Conservation (phyloP, 2,797 vertebrate species). For the Manis javanica region DNA sequence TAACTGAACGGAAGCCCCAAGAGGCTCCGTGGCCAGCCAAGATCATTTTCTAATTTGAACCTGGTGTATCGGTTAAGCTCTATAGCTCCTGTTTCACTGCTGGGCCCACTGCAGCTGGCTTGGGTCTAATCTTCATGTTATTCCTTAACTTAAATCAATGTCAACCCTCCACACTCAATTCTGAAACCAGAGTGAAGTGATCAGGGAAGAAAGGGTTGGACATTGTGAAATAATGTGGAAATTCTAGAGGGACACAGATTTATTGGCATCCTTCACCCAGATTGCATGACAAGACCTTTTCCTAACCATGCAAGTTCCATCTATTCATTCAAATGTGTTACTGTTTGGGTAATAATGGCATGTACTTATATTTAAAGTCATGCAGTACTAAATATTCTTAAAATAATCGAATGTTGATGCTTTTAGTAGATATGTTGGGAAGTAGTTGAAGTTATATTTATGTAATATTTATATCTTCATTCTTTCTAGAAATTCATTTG, state of each 20-base stretch:
- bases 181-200: background rate
- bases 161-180: background rate
- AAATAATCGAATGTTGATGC: background rate
- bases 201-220: background rate
- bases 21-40: background rate
- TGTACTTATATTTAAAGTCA: background rate
- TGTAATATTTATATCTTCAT: background rate
- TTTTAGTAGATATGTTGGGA: background rate
- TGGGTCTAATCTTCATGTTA: background rate
- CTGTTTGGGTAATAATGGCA: background rate
- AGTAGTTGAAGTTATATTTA: background rate
- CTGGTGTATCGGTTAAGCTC: background rate
- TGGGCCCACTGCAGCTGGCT: background rate
- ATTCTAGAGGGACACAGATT: background rate
- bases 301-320: background rate
- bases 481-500: slow-evolving; percentile 5
- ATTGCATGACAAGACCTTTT: background rate
- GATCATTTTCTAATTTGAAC: background rate
- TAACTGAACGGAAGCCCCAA: background rate
- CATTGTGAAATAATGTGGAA: background rate
- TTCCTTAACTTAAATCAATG: background rate
- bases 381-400: background rate
- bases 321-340: background rate
- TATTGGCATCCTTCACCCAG: background rate
- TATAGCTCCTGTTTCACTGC: background rate